phyloP scores from a whole-genome alignment of 2,113 vertebrate genomes.

The Mola mola region DNA sequence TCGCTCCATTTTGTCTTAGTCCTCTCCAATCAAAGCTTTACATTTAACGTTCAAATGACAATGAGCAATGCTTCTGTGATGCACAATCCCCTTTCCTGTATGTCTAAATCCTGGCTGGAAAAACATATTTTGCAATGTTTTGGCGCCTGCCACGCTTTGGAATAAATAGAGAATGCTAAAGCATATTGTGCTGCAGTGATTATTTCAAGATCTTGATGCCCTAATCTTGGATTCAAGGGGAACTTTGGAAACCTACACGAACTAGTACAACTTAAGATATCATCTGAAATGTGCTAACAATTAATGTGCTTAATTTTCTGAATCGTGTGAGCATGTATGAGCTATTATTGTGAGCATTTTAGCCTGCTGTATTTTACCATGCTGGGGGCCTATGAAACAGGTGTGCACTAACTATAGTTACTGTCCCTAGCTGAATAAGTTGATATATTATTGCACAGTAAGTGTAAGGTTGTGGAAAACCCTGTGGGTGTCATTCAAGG shows the following conservation, averaged over 20 bases:
- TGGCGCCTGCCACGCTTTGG: too few relatives aligned
- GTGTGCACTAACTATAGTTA: constrained; percentile 36
- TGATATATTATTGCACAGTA: constrained; percentile 23
- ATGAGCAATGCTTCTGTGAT: constrained; percentile 3
- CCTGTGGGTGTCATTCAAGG: constrained; percentile 16
- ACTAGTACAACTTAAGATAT: constrained; percentile 10
- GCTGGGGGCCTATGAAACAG: constrained; percentile 14
- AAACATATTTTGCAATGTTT: constrained; percentile 4
- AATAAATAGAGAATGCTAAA: too few relatives aligned
- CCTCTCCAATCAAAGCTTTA: constrained; percentile 44
- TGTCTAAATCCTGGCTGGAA: neutral
- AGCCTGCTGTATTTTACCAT: constrained; percentile 19
- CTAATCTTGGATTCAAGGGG: neutral
- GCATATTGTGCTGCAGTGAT: too few relatives aligned
- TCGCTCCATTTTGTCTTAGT: constrained; percentile 36
- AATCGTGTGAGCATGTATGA: too few relatives aligned
- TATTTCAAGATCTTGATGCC: too few relatives aligned
- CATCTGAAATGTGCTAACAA: constrained; percentile 1
- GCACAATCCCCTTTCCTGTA: neutral
- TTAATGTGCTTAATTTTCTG: constrained; percentile 1
- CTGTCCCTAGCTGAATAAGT: constrained; percentile 30
- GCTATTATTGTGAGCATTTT: constrained; percentile 11
- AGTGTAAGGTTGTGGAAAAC: constrained; percentile 25
- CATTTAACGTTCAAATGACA: constrained; percentile 38
- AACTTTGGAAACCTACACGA: neutral